Evolutionary conservation across 2,888 invertebrate genomes (phyloP).

Genomic region (Liposcelis brunnea): DNA sequence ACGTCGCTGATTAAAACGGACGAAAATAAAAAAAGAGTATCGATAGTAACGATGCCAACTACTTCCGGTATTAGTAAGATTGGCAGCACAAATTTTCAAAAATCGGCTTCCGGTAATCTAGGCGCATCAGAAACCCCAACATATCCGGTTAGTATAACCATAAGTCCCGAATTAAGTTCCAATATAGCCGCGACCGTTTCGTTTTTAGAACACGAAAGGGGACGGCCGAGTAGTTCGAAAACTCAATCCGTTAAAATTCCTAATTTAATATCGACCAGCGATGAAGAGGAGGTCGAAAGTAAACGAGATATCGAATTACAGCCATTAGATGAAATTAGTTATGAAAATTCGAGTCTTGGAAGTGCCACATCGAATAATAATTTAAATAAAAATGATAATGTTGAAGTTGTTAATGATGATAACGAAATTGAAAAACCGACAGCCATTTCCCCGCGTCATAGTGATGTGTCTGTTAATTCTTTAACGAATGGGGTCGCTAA

Average conservation of each 20-base stretch:
- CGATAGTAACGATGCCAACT: constrained; percentile 25
- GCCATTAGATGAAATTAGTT: background rate
- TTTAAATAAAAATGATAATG: too few species aligned
- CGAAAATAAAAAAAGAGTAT: constrained; percentile 26
- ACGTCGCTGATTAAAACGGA: constrained; percentile 15
- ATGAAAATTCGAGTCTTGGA: too few species aligned
- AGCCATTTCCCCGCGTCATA: background rate
- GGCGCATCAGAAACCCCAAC: background rate
- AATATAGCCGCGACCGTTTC: constrained; percentile 2
- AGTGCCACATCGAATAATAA: too few species aligned
- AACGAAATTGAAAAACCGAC: too few species aligned
- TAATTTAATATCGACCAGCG: too few species aligned
- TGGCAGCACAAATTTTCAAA: too few species aligned
- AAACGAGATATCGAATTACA: background rate
- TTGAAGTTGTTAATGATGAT: too few species aligned
- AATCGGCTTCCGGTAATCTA: too few species aligned
- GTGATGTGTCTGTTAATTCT: constrained; percentile 2
- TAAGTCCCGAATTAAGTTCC: too few species aligned
- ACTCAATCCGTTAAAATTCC: too few species aligned
- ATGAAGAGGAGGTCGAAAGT: too few species aligned
- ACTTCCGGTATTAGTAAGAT: constrained; percentile 23
- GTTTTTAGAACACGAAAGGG: constrained; percentile 1
- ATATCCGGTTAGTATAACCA: background rate
- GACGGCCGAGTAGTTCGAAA: too few species aligned
- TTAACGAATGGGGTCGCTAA: background rate